phyloP scores from a whole-genome alignment of 2,888 invertebrate genomes.

The Dichetophora obliterata region DNA sequence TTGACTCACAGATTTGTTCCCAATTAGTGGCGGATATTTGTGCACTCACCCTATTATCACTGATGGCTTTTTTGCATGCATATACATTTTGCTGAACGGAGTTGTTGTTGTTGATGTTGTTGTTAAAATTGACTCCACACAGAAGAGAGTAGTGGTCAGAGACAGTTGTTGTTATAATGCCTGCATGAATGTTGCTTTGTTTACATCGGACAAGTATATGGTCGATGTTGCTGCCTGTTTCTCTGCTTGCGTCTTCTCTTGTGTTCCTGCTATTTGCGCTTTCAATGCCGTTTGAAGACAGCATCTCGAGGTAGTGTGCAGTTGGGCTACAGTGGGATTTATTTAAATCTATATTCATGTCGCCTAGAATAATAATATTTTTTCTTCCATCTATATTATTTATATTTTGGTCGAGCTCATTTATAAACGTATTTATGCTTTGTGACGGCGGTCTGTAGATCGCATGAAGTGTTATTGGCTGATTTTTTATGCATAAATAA shows the following conservation, averaged over 20 bases:
- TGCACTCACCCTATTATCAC: neutral
- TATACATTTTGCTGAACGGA: neutral
- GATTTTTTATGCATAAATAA: neutral
- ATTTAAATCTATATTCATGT: no score
- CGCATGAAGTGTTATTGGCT: neutral
- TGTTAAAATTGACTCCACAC: neutral
- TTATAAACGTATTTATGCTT: neutral
- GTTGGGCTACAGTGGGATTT: no score
- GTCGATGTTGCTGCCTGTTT: neutral
- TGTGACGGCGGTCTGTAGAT: neutral
- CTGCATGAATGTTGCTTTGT: neutral
- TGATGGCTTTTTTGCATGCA: neutral
- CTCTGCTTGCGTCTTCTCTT: neutral
- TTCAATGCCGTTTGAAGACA: neutral
- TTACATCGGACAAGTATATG: no score
- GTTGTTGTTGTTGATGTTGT: neutral
- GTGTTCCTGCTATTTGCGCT: neutral
- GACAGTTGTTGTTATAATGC: neutral
- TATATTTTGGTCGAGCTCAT: neutral
- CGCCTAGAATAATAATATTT: no score
- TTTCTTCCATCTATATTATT: no score
- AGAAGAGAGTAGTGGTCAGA: neutral
- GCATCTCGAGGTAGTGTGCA: neutral
- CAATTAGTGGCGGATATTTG: neutral
- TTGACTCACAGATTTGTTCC: neutral